Percentiles rank a stretch among this genome's conserved stretches.
Evolutionary conservation across 30 jellyfish, hydroid and myxozoan species (phyloP).

Genomic region (Cassiopea xamachana): DNA sequence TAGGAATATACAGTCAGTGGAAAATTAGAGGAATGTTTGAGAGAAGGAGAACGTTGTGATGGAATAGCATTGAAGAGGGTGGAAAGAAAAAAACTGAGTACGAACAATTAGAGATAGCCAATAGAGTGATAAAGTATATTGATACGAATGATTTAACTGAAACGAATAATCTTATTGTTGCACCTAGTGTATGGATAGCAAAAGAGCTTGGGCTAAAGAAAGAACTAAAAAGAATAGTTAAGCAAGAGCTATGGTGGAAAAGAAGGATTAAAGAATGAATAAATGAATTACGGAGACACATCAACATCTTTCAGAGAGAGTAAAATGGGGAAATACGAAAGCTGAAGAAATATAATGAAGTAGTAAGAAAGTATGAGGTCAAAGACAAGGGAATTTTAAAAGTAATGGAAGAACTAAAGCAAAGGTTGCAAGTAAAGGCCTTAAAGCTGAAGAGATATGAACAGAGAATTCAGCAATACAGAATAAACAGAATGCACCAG

Average conservation of each 20-base stretch:
- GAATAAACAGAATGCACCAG: not conserved
- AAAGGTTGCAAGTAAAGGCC: slow-evolving; percentile 8
- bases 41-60: no score
- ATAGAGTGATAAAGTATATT: no score
- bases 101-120: no score
- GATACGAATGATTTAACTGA: no score
- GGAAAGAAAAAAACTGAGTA: no score
- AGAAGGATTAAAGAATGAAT: not conserved
- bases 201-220: not conserved
- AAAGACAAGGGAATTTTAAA: not conserved
- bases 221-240: not conserved
- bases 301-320: not conserved
- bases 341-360: not conserved
- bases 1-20: no score
- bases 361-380: not conserved
- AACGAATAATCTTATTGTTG: not conserved
- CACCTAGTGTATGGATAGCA: not conserved
- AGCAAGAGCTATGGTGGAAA: not conserved
- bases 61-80: no score
- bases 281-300: not conserved
- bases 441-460: slow-evolving; percentile 12
- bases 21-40: no score
- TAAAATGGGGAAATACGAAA: not conserved
- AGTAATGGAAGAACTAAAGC: not conserved
- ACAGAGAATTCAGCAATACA: slow-evolving; percentile 5